A percentile compares a stretch with the other conserved stretches of the same genome.
Evolutionary conservation across 2,113 vertebrate species (phyloP).

Genomic region (Myxocyprinus asiaticus): DNA sequence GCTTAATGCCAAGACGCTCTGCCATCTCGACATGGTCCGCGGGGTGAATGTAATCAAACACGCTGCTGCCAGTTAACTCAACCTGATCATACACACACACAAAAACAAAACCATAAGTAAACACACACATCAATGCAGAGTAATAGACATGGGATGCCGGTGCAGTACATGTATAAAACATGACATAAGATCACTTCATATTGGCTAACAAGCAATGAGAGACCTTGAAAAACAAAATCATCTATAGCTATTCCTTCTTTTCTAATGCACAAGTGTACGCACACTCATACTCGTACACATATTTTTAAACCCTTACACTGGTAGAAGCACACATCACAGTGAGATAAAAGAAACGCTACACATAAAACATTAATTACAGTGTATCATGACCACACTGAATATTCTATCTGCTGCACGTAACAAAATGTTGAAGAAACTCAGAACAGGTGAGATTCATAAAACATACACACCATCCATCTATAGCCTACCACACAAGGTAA

Average conservation of each 20-base stretch:
- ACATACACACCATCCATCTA: background rate
- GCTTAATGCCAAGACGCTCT: slow-evolving; percentile 82
- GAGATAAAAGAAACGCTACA: slow-evolving; percentile 38
- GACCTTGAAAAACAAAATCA: slow-evolving; percentile 12
- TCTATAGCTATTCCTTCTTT: background rate
- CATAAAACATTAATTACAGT: slow-evolving; percentile 45
- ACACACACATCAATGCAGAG: slow-evolving; percentile 28
- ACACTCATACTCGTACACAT: slow-evolving; percentile 45
- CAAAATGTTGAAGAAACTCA: slow-evolving; percentile 32
- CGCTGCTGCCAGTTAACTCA: slow-evolving; percentile 89
- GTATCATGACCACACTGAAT: slow-evolving; percentile 37
- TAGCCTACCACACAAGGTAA: background rate
- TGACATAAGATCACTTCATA: slow-evolving; percentile 14
- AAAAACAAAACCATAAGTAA: slow-evolving; percentile 40
- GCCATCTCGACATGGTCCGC: slow-evolving; percentile 89
- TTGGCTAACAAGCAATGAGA: slow-evolving; percentile 1
- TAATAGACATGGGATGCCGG: background rate
- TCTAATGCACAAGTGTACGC: slow-evolving; percentile 24
- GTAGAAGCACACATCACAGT: slow-evolving; percentile 28
- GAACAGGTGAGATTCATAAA: slow-evolving; percentile 20
- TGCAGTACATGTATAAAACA: background rate
- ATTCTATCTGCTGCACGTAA: slow-evolving; percentile 31
- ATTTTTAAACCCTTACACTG: background rate
- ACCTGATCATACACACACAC: slow-evolving; percentile 71
- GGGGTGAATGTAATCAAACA: slow-evolving; percentile 90